phyloP scores from a whole-genome alignment of 2,113 vertebrate genomes.

The Hiodon alosoides region DNA sequence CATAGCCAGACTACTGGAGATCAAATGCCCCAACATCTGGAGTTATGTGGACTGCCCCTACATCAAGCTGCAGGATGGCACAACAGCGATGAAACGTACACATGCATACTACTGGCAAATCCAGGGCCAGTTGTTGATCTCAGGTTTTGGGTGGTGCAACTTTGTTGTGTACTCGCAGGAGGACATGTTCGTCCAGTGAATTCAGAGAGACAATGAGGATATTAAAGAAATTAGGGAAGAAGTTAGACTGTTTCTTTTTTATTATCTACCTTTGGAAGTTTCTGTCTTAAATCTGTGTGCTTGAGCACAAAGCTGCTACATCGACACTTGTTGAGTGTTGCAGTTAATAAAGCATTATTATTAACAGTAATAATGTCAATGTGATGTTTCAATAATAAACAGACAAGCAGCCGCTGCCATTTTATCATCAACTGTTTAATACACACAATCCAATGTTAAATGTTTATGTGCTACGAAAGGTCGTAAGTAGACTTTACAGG shows the following conservation, averaged over 20 bases:
- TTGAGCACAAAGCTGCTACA: too few relatives aligned
- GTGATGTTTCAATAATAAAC: too few relatives aligned
- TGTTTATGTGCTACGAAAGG: too few relatives aligned
- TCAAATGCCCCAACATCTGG: constrained; percentile 18
- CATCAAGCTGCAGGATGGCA: constrained; percentile 10
- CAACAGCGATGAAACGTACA: not conserved
- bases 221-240: too few relatives aligned
- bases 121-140: constrained; percentile 1
- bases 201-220: not conserved
- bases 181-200: not conserved
- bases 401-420: too few relatives aligned
- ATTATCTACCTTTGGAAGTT: not conserved
- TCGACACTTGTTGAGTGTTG: too few relatives aligned
- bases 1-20: not conserved
- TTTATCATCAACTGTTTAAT: too few relatives aligned
- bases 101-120: constrained; percentile 13
- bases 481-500: too few relatives aligned
- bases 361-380: too few relatives aligned
- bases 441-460: too few relatives aligned
- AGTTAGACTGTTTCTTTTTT: not conserved
- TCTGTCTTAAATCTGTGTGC: too few relatives aligned
- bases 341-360: too few relatives aligned
- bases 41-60: constrained; percentile 13
- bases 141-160: not conserved
- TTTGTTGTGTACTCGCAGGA: constrained; percentile 1